Conservation (phyloP, 2,113 vertebrate genomes). For the Daboia siamensis region DNA sequence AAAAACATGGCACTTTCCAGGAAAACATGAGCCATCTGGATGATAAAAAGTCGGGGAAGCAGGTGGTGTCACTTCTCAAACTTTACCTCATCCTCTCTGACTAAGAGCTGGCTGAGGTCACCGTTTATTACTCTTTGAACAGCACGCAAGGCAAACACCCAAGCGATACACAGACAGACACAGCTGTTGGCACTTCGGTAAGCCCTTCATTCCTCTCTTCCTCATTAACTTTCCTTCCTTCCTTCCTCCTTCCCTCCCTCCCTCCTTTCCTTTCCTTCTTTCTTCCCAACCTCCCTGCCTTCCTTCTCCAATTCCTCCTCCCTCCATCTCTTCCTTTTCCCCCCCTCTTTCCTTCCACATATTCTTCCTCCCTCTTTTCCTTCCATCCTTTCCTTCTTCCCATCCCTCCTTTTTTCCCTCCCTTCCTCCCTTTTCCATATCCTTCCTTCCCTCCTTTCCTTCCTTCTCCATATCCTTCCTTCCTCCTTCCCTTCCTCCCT, state of each 20-base stretch:
- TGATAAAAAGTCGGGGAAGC: background rate
- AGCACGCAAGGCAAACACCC: background rate
- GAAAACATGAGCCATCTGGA: background rate
- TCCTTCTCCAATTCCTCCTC: too few relatives aligned
- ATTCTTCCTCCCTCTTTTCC: background rate
- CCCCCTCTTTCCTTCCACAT: background rate
- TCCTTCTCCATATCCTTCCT: too few relatives aligned
- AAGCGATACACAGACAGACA: too few relatives aligned
- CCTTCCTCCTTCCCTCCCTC: background rate
- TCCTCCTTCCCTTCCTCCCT: background rate
- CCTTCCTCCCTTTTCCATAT: background rate
- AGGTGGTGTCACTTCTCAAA: slow-evolving; percentile 9
- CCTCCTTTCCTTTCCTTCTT: too few relatives aligned
- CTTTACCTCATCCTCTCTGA: slow-evolving; percentile 5
- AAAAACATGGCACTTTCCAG: background rate
- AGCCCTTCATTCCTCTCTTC: background rate
- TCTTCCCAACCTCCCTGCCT: background rate
- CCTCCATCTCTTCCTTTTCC: background rate
- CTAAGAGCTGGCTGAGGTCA: background rate
- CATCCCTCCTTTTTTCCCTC: too few relatives aligned
- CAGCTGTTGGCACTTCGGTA: background rate
- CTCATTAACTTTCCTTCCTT: background rate
- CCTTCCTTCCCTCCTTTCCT: background rate
- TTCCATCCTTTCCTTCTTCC: background rate
- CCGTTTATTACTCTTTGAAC: background rate